Percentiles rank a stretch among this genome's conserved stretches.
Evolutionary conservation across 2,888 invertebrate genomes (phyloP).

Genomic region (Caenorhabditis uteleia): DNA sequence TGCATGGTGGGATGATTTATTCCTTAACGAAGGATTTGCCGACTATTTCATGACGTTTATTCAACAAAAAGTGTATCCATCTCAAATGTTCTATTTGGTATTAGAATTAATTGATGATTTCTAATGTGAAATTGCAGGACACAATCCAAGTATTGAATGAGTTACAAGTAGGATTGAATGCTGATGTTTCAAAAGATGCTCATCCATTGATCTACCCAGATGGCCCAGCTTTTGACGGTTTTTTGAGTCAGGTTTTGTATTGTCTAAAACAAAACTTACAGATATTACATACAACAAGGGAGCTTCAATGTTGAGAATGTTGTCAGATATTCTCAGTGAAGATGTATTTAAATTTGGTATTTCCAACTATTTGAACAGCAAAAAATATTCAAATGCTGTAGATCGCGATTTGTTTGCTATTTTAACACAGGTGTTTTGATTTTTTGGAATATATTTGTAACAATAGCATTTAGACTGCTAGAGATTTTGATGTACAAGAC

Average conservation of each 20-base stretch:
- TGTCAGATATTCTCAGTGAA: slow-evolving; percentile 26
- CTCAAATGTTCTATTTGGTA: slow-evolving; percentile 38
- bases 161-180: slow-evolving; percentile 31
- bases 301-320: slow-evolving; percentile 45
- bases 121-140: slow-evolving; percentile 16
- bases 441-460: neutral
- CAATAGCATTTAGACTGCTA: slow-evolving; percentile 14
- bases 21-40: slow-evolving; percentile 59
- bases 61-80: slow-evolving; percentile 25
- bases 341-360: slow-evolving; percentile 31
- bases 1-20: slow-evolving; percentile 58
- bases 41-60: slow-evolving; percentile 47
- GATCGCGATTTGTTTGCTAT: slow-evolving; percentile 83
- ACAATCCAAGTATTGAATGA: slow-evolving; percentile 32
- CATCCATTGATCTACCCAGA: slow-evolving; percentile 42
- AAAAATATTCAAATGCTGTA: slow-evolving; percentile 79
- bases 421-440: slow-evolving; percentile 75
- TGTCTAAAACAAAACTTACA: neutral
- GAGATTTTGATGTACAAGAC: slow-evolving; percentile 16
- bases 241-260: neutral
- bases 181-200: slow-evolving; percentile 28
- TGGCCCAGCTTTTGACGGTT: slow-evolving; percentile 43
- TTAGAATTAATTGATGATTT: no score
- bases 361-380: slow-evolving; percentile 75
- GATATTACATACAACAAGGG: slow-evolving; percentile 50